A percentile compares a stretch with the other conserved stretches of the same genome.
Evolutionary conservation across 1,140 invertebrate genomes (phyloP).

Genomic region (Listronotus oregonensis): DNA sequence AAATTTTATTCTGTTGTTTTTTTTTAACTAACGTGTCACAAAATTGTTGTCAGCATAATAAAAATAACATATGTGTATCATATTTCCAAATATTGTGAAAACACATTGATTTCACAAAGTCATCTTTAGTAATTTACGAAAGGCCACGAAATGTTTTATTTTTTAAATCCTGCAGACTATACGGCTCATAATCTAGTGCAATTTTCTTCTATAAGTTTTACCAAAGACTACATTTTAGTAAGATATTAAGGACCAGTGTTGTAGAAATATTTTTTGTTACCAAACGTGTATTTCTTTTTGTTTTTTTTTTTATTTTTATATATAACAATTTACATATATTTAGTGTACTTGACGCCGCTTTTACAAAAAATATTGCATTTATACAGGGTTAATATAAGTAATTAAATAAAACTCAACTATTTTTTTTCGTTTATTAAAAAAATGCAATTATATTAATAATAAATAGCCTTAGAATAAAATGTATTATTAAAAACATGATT

Average conservation of each 20-base stretch:
- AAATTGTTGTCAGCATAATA: too few relatives aligned
- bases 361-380: background rate
- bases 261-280: conserved; percentile 4
- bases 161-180: background rate
- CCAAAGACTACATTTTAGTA: conserved; percentile 14
- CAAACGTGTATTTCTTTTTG: background rate
- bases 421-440: too few relatives aligned
- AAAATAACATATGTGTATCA: too few relatives aligned
- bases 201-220: conserved; percentile 10
- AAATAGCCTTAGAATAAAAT: too few relatives aligned
- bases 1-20: too few relatives aligned
- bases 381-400: background rate
- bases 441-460: too few relatives aligned
- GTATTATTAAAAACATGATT: too few relatives aligned
- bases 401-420: too few relatives aligned
- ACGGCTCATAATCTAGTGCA: conserved; percentile 7
- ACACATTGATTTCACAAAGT: too few relatives aligned
- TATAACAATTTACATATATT: background rate
- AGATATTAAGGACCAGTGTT: background rate
- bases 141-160: background rate
- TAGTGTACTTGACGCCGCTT: background rate
- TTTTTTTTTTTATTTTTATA: too few relatives aligned
- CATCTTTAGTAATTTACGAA: background rate
- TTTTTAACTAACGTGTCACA: too few relatives aligned
- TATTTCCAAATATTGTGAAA: too few relatives aligned